These are phyloP conservation scores for Crambe crambe DNA, from an alignment of 37 sponge, comb jelly and placozoan genomes.

Conservation along the genomic window DNA sequence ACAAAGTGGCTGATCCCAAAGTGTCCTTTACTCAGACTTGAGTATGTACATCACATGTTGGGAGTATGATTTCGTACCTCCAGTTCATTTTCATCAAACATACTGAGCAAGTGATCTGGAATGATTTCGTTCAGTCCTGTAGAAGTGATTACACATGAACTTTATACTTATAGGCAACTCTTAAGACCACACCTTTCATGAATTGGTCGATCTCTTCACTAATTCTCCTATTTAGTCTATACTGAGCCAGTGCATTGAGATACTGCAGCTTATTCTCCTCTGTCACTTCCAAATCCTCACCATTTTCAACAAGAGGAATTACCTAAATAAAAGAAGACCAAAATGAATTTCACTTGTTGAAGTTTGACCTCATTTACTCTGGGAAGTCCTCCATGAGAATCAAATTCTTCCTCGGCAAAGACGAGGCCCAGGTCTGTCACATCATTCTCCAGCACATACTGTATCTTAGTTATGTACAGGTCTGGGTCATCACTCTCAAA, in stretches of 20 bases:
- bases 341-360: no score
- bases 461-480: slow-evolving; percentile 78
- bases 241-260: slow-evolving; percentile 80
- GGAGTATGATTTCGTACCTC: slow-evolving; percentile 86
- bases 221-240: slow-evolving; percentile 62
- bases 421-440: slow-evolving; percentile 79
- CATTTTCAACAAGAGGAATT: slow-evolving; percentile 75
- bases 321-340: no score
- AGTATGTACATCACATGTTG: no score
- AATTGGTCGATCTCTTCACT: slow-evolving; percentile 82
- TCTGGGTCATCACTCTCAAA: slow-evolving; percentile 93
- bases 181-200: slow-evolving; percentile 65
- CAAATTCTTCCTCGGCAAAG: slow-evolving; percentile 91
- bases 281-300: slow-evolving; percentile 82
- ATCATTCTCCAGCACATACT: slow-evolving; percentile 87
- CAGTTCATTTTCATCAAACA: slow-evolving; percentile 97
- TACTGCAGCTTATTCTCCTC: slow-evolving; percentile 88
- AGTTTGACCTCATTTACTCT: neutral
- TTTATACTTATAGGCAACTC: no score
- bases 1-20: no score
- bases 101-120: slow-evolving; percentile 78
- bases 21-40: no score
- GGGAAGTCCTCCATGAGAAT: slow-evolving; percentile 9
- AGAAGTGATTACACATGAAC: neutral
- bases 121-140: slow-evolving; percentile 86